Evolutionary conservation across 2,888 invertebrate genomes (phyloP).

Genomic region (Eucriotettix oculatus): DNA sequence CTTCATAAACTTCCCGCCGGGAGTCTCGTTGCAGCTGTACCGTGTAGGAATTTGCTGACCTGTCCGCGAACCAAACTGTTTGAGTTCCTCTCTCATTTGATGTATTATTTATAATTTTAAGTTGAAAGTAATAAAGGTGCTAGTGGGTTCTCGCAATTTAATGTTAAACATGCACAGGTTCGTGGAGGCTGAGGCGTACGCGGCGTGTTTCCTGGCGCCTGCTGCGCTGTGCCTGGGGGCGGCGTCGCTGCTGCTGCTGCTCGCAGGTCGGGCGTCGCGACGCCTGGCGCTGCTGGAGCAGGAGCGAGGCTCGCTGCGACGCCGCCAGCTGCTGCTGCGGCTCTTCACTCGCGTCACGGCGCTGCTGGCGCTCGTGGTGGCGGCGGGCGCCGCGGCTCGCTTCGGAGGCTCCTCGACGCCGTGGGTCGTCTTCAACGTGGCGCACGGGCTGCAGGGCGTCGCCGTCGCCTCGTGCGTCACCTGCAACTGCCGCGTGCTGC

Average conservation of each 20-base stretch:
- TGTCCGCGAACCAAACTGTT: no score
- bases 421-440: constrained; percentile 30
- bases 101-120: no score
- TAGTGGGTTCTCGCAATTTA: no score
- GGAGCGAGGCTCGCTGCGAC: constrained; percentile 39
- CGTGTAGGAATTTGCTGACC: no score
- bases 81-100: no score
- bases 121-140: no score
- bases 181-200: constrained; percentile 29
- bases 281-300: constrained; percentile 25
- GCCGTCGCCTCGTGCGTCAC: constrained; percentile 43
- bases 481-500: constrained; percentile 37
- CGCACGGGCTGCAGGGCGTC: constrained; percentile 37
- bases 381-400: constrained; percentile 21
- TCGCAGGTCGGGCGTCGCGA: not conserved
- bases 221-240: constrained; percentile 31
- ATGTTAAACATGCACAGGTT: constrained; percentile 26
- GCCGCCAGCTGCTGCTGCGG: constrained; percentile 37
- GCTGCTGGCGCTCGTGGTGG: constrained; percentile 30
- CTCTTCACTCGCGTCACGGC: constrained; percentile 38
- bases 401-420: constrained; percentile 20
- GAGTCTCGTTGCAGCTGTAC: no score
- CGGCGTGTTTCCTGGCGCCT: constrained; percentile 32
- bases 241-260: constrained; percentile 10
- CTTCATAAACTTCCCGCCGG: no score